phyloP scores from a whole-genome alignment of 92 coral and sea anemone genomes.

The Porites evermanni region DNA sequence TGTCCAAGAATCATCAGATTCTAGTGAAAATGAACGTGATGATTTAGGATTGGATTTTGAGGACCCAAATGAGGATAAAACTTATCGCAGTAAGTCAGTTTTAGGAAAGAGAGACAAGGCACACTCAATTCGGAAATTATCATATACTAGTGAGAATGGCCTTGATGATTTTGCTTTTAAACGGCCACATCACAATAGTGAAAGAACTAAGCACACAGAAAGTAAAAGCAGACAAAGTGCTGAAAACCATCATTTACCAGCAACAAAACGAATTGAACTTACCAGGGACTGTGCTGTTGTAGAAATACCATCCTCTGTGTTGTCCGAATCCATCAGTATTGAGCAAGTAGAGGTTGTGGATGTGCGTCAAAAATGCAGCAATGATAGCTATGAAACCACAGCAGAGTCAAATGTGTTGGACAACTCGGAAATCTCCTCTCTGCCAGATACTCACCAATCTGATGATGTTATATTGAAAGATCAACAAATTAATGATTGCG shows the following conservation, averaged over 20 bases:
- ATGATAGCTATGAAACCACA: background rate
- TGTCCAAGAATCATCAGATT: conserved; percentile 18
- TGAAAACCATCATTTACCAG: background rate
- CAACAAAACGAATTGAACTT: background rate
- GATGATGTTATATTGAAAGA: background rate
- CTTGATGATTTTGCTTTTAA: conserved; percentile 9
- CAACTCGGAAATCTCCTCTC: background rate
- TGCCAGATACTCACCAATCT: background rate
- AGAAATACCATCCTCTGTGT: conserved; percentile 8
- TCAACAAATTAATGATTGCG: background rate
- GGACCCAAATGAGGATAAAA: background rate
- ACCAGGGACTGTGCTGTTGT: conserved; percentile 2
- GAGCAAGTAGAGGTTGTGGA: conserved; percentile 4
- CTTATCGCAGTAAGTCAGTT: background rate
- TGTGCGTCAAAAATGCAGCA: background rate
- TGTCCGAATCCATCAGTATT: background rate
- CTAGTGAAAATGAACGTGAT: conserved; percentile 35
- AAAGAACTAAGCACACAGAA: background rate
- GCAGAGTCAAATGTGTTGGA: background rate
- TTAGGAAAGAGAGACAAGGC: background rate
- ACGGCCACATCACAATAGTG: background rate
- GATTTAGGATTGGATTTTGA: conserved; percentile 9
- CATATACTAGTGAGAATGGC: background rate
- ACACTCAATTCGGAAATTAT: background rate
- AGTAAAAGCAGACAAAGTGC: background rate